phyloP scores from a whole-genome alignment of 23 tunicate species.

The Halocynthia roretzi region DNA sequence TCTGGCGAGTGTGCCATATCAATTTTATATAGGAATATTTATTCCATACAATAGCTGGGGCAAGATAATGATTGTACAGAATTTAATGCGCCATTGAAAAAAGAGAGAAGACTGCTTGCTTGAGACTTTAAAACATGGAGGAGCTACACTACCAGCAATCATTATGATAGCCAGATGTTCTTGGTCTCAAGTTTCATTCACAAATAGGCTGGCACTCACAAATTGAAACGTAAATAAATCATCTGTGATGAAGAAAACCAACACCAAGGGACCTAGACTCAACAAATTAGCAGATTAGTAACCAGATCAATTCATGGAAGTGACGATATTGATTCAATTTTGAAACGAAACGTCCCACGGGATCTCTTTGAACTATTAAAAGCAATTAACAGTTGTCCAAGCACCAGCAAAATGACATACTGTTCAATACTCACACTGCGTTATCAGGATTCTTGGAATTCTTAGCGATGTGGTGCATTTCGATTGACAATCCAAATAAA shows the following conservation, averaged over 20 bases:
- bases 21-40: too few relatives aligned
- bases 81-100: too few relatives aligned
- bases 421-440: conserved; percentile 22
- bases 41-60: too few relatives aligned
- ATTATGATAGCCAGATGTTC: too few relatives aligned
- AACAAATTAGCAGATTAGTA: conserved; percentile 6
- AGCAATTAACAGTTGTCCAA: not conserved
- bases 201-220: not conserved
- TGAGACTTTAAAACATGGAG: too few relatives aligned
- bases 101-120: too few relatives aligned
- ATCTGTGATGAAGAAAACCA: conserved; percentile 4
- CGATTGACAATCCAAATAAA: conserved; percentile 85
- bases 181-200: too few relatives aligned
- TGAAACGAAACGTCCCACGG: not conserved
- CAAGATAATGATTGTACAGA: too few relatives aligned
- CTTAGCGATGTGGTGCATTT: conserved; percentile 43
- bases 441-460: conserved; percentile 22
- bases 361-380: not conserved
- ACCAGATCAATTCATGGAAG: not conserved
- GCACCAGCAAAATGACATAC: not conserved
- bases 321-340: not conserved
- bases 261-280: conserved; percentile 5
- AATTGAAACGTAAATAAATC: not conserved
- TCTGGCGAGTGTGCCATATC: too few relatives aligned
- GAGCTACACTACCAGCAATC: too few relatives aligned